Evolutionary conservation across 2,113 vertebrate species (phyloP), one percentile per base, ranked within the genome.

Genomic region (Galemys pyrenaicus): DNA sequence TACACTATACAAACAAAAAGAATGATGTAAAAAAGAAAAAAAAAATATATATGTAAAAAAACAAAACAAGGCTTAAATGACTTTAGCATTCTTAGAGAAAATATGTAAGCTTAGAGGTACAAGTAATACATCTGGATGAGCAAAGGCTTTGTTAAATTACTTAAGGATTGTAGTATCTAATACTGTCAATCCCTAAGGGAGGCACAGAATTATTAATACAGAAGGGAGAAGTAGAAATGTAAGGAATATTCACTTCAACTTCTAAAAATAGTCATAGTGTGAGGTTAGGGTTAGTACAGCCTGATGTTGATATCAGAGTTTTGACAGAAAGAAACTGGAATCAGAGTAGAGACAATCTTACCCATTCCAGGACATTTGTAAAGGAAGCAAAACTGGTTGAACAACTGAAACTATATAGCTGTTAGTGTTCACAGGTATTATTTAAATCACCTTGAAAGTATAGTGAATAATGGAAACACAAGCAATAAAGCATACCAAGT

Each of bases 361-460:
- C 3, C 22, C 65, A 15, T 39, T 94, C 39, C 11, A 56, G 30
- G 87, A 67, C 71, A 73, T 24, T 95, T 87, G 65, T 71, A 74
- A 84, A 95, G 49, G 78, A 22, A 85, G 49, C 30, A 88, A 92
- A 88, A 92, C 70, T 88, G 46, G 67, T 56, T 88, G 73, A 62
- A 35, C 58, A 87, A 92, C 67, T 91, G 78, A 65, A 79, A 92
- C n/a, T 51, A 91, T 37, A 73, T 16, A 85, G 54, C 62, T 86
- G 39, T 95, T 75, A 41, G 13, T 90, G 49, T 92, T 87, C 78
- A 89, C 24, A 58, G 28, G 37, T 74, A 89, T 64, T 22, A 86
- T 35, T 41, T 68, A 67, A 62, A 2, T 15, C 1, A 73, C 51
- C 28, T 68, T 87, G 28, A 35, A 51, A 54, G 44, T 71, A 26